Evolutionary conservation across 2,113 vertebrate species (phyloP).

Genomic region (Etheostoma cragini): DNA sequence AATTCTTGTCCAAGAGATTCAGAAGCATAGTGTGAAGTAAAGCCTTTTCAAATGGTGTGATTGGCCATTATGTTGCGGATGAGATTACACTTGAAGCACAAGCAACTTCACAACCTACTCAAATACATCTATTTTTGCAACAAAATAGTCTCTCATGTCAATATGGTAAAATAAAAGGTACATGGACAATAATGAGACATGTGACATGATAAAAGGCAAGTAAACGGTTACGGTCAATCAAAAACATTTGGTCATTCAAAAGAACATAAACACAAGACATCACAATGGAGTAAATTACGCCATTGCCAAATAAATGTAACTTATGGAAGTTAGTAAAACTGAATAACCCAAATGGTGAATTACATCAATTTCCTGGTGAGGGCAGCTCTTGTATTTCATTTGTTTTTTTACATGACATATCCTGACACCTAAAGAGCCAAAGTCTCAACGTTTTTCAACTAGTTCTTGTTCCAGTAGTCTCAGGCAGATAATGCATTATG

Average conservation of each 20-base stretch:
- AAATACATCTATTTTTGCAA: slow-evolving; percentile 42
- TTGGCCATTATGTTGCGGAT: slow-evolving; percentile 30
- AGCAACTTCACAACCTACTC: slow-evolving; percentile 48
- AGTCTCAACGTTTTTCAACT: slow-evolving; percentile 17
- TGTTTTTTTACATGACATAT: slow-evolving; percentile 16
- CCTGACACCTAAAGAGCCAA: slow-evolving; percentile 25
- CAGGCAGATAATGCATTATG: not conserved
- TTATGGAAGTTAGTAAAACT: slow-evolving; percentile 17
- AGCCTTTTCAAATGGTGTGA: slow-evolving; percentile 42
- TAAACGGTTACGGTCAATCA: slow-evolving; percentile 37
- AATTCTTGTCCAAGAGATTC: slow-evolving; percentile 33
- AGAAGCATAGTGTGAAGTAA: slow-evolving; percentile 65
- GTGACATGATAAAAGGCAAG: slow-evolving; percentile 39
- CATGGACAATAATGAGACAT: slow-evolving; percentile 36
- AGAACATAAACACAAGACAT: slow-evolving; percentile 47
- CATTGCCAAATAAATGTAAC: slow-evolving; percentile 42
- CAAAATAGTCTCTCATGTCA: slow-evolving; percentile 30
- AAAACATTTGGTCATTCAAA: slow-evolving; percentile 63
- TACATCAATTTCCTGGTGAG: slow-evolving; percentile 15
- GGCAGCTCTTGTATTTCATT: slow-evolving; percentile 15
- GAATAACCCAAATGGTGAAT: slow-evolving; percentile 29
- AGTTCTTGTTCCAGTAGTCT: slow-evolving; percentile 26
- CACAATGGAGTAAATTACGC: slow-evolving; percentile 42
- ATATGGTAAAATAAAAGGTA: slow-evolving; percentile 21
- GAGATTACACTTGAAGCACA: slow-evolving; percentile 50